These are phyloP conservation scores for Drosophila varians DNA, from an alignment of 1,140 invertebrate genomes.

Conservation along the genomic window DNA sequence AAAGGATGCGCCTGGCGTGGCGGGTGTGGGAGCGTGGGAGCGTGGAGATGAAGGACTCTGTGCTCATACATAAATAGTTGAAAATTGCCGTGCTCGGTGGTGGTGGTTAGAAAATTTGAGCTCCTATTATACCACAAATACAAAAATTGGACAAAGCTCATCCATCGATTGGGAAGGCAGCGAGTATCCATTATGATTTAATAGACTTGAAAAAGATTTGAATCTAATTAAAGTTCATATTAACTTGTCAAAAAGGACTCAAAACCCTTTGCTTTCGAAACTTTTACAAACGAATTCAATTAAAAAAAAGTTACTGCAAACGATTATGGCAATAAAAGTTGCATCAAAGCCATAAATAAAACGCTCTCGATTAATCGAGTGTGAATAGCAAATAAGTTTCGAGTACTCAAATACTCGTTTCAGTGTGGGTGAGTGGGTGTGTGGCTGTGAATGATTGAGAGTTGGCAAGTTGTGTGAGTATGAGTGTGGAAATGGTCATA, in stretches of 20 bases:
- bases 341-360: slow-evolving; percentile 26
- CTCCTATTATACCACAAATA: slow-evolving; percentile 5
- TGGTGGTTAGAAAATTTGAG: slow-evolving; percentile 16
- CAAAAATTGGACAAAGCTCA: neutral
- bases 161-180: slow-evolving; percentile 5
- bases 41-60: slow-evolving; percentile 10
- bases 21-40: neutral
- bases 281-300: slow-evolving; percentile 19
- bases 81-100: slow-evolving; percentile 65
- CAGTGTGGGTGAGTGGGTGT: slow-evolving; percentile 7
- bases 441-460: neutral
- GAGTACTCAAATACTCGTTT: slow-evolving; percentile 20
- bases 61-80: slow-evolving; percentile 65
- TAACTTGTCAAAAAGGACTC: too few species aligned
- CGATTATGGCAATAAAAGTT: slow-evolving; percentile 36
- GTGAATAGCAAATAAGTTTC: slow-evolving; percentile 52
- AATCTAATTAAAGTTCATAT: too few species aligned
- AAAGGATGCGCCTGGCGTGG: neutral
- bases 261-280: too few species aligned
- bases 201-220: neutral
- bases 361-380: slow-evolving; percentile 40
- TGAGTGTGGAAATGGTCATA: neutral
- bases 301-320: slow-evolving; percentile 39
- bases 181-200: neutral
- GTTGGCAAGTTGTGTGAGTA: slow-evolving; percentile 12